These are phyloP conservation scores for Phengaris arion DNA, from an alignment of 2,888 invertebrate species.

Conservation along the genomic window DNA sequence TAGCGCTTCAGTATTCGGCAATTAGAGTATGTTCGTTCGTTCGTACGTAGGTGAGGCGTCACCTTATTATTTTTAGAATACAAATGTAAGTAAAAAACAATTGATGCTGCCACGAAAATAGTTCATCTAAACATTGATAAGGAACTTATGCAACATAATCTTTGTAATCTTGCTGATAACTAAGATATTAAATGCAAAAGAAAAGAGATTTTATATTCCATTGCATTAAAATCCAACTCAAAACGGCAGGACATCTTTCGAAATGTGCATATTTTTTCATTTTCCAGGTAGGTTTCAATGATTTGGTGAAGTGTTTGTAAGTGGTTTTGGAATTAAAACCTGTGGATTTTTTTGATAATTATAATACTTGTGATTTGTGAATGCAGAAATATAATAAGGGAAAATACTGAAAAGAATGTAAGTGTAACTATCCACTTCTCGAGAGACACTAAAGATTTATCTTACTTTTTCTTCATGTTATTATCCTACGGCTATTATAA, in stretches of 20 bases:
- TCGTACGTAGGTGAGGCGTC: no score
- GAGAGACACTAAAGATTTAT: neutral
- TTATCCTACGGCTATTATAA: no score
- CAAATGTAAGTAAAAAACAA: slow-evolving; percentile 33
- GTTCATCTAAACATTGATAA: slow-evolving; percentile 40
- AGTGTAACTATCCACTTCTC: neutral
- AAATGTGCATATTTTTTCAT: slow-evolving; percentile 25
- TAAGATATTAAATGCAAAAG: neutral
- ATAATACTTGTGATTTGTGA: neutral
- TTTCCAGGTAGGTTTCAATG: neutral
- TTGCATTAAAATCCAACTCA: neutral
- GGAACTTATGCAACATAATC: slow-evolving; percentile 45
- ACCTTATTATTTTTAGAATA: no score
- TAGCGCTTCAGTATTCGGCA: no score
- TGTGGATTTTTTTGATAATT: neutral
- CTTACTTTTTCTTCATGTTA: no score
- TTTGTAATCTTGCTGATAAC: slow-evolving; percentile 47
- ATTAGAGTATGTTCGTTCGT: no score
- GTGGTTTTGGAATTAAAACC: neutral
- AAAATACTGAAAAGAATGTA: neutral
- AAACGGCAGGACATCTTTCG: neutral
- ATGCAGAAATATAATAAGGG: neutral
- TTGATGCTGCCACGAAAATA: slow-evolving; percentile 39
- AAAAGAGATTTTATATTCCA: slow-evolving; percentile 8
- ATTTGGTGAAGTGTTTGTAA: neutral